phyloP scores from a whole-genome alignment of 2,113 vertebrate species.

The Marmota flaviventris region DNA sequence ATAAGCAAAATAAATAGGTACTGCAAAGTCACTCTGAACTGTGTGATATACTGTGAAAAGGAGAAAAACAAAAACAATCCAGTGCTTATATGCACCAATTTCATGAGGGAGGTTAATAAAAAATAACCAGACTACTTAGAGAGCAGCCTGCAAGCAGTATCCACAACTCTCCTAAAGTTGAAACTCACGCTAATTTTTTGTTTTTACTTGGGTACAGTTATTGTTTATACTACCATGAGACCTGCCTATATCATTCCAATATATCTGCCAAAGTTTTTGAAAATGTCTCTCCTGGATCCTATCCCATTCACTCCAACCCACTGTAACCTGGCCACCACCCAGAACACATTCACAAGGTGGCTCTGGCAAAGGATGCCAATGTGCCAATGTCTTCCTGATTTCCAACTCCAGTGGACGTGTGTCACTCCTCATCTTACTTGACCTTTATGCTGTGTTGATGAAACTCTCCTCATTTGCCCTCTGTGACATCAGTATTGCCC shows the following conservation, averaged over 20 bases:
- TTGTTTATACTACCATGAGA: neutral
- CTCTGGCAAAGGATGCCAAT: neutral
- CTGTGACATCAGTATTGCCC: conserved; percentile 4
- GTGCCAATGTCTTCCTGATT: neutral
- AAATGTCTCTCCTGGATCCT: neutral
- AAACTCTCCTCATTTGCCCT: conserved; percentile 44
- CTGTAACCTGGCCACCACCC: neutral
- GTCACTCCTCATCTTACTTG: conserved; percentile 59
- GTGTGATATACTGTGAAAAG: neutral
- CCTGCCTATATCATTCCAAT: neutral
- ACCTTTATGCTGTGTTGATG: conserved; percentile 50
- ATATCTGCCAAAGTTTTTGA: conserved; percentile 13
- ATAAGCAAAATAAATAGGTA: neutral
- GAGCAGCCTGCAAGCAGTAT: neutral
- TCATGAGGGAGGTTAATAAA: neutral
- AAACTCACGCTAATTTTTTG: neutral
- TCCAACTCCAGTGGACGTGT: neutral
- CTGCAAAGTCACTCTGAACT: neutral
- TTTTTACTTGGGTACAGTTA: neutral
- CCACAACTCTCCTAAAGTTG: neutral
- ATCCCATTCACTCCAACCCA: neutral
- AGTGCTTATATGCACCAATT: neutral
- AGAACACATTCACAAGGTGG: neutral
- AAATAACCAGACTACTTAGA: neutral
- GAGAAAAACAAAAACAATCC: neutral